phyloP scores from a whole-genome alignment of 2,888 invertebrate genomes.

The Schizaphis graminum region DNA sequence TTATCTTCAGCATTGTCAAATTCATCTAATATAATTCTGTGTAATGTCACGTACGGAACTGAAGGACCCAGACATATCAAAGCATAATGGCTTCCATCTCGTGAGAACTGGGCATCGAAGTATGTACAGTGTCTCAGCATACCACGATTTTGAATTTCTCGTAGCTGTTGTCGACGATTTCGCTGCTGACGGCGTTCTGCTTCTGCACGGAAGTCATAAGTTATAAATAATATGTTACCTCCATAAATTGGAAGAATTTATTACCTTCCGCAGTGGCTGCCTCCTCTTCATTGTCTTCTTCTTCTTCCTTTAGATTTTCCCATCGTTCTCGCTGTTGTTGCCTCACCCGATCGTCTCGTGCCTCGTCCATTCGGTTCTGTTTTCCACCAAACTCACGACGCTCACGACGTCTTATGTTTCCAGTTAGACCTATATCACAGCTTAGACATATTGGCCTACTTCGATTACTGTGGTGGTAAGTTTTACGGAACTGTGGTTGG shows the following conservation, averaged over 20 bases:
- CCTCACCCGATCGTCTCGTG: slow-evolving; percentile 35
- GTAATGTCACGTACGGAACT: slow-evolving; percentile 83
- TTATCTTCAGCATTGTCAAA: background rate
- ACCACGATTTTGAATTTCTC: background rate
- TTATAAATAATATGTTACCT: background rate
- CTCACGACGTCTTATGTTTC: slow-evolving; percentile 36
- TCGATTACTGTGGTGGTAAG: slow-evolving; percentile 69
- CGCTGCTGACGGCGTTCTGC: slow-evolving; percentile 38
- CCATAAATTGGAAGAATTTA: background rate
- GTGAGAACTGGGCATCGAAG: slow-evolving; percentile 85
- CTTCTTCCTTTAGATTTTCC: slow-evolving; percentile 40
- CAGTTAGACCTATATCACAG: background rate
- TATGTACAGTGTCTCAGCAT: slow-evolving; percentile 71
- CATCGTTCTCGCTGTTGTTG: slow-evolving; percentile 48
- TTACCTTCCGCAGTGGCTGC: slow-evolving; percentile 45
- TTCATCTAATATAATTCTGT: slow-evolving; percentile 72
- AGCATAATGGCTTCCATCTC: slow-evolving; percentile 82
- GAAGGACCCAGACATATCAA: slow-evolving; percentile 93
- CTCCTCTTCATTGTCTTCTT: slow-evolving; percentile 10
- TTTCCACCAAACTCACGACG: slow-evolving; percentile 43
- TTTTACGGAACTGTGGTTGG: slow-evolving; percentile 55
- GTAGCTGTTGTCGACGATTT: slow-evolving; percentile 8
- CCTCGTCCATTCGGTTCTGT: slow-evolving; percentile 60
- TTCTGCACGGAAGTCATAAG: background rate
- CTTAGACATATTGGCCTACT: slow-evolving; percentile 39